Percentiles rank a stretch among this genome's conserved stretches.
Conservation (phyloP, 2,888 invertebrate species). For the Brachypalpus laphriformis region DNA sequence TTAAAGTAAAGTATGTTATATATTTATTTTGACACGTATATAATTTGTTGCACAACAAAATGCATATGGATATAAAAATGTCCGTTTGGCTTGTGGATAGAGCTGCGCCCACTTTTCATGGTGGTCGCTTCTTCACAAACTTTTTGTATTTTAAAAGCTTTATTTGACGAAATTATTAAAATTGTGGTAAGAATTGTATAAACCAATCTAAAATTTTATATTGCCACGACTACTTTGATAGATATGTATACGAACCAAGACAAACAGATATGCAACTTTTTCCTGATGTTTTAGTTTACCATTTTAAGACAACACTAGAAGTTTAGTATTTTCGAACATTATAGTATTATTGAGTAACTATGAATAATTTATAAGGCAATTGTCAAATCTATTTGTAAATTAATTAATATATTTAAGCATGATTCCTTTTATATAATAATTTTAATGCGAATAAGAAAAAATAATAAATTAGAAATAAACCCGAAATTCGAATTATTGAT, state of each 20-base stretch:
- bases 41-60: neutral
- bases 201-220: too few species aligned
- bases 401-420: conserved; percentile 10
- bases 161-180: too few species aligned
- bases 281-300: neutral
- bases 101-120: neutral
- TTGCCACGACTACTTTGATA: too few species aligned
- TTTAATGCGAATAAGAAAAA: conserved; percentile 1
- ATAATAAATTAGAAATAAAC: too few species aligned
- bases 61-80: neutral
- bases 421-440: conserved; percentile 39
- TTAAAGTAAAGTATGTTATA: neutral
- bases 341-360: conserved; percentile 56
- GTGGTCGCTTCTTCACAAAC: too few species aligned
- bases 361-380: conserved; percentile 33
- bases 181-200: too few species aligned
- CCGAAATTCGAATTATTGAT: conserved; percentile 5
- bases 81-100: neutral
- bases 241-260: neutral
- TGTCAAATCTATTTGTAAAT: conserved; percentile 13
- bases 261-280: neutral
- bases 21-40: neutral
- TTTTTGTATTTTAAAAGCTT: too few species aligned
- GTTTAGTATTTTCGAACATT: conserved; percentile 16
- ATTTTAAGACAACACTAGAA: conserved; percentile 13